Base-by-base conservation (phyloP, 2,888 invertebrate species). In the Lochmaea capreae region DNA sequence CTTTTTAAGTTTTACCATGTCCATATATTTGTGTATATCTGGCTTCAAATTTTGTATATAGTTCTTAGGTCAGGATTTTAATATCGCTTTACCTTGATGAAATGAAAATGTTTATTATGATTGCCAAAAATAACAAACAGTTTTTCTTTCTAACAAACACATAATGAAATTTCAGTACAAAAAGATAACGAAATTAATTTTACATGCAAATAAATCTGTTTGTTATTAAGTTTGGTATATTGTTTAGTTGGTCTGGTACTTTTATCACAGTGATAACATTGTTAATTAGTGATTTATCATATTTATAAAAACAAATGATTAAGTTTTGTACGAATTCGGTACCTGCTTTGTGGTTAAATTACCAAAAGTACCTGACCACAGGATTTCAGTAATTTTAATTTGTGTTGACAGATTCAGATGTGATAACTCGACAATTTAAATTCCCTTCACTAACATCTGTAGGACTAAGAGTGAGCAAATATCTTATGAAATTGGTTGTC, bases 381-480 rank as follows among this genome's bases (percentile, higher is more conserved):
- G 14, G 11, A 61, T 3, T 52, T 65, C 10, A 22, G 59, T 67
- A 70, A 70, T 74, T 76, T 78, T 77, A 79, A 77, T 78, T 78
- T 81, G 69, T 76, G 72, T 81, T 81, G 76, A 80, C 81, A 80
- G 81, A 80, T 81, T 79, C 78, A 80, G 79, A 80, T 82, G 81
- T 82, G 80, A 81, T 81, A 81, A 79, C 77, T 84, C 83, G 86
- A 86, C 86, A 86, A 86, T 86, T 86, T 81, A 82, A 77, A 81
- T 84, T 80, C 76, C 81, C 80, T 82, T 83, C 82, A 81, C 79
- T 80, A 81, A 84, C 79, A 82, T 83, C 82, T 76, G 76, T 77
- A 79, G 79, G 79, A 81, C 80, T 80, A 67, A 72, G 49, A 72
- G 67, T 59, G 59, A 72, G 59, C 65, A 67, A 46, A 26, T 18